A percentile compares a stretch with the other conserved stretches of the same genome.
phyloP scores from a whole-genome alignment of 2,888 invertebrate genomes.

The Cenopis cana region DNA sequence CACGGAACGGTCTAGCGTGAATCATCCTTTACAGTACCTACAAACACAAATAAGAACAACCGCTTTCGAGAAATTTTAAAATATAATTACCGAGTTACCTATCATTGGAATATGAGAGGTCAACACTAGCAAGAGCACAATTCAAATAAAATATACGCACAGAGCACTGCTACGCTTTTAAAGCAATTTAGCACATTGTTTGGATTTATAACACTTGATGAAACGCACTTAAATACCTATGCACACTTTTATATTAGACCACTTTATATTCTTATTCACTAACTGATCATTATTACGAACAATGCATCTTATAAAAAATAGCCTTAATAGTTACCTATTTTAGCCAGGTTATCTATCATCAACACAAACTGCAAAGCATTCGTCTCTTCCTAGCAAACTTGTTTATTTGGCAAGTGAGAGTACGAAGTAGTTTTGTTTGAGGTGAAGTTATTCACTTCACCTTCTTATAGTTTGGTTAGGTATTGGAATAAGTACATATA shows the following conservation, averaged over 20 bases:
- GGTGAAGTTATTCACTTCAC: background rate
- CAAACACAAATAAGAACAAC: background rate
- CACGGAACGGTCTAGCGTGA: too few relatives aligned
- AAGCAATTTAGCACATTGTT: conserved; percentile 33
- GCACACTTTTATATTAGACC: conserved; percentile 26
- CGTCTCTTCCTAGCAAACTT: background rate
- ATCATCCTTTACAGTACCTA: too few relatives aligned
- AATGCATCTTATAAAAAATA: background rate
- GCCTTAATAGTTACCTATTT: background rate
- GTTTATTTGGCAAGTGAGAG: background rate
- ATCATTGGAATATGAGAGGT: background rate
- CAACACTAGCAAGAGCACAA: conserved; percentile 14
- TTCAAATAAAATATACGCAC: conserved; percentile 28
- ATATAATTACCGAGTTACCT: background rate
- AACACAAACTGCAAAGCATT: too few relatives aligned
- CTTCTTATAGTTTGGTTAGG: background rate
- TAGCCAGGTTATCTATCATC: background rate
- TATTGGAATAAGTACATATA: background rate
- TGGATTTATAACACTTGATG: conserved; percentile 7
- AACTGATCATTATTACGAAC: background rate
- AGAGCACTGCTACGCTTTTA: conserved; percentile 37
- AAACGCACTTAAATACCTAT: conserved; percentile 28
- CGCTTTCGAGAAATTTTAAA: background rate
- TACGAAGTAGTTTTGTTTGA: background rate
- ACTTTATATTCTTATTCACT: background rate